phyloP scores from a whole-genome alignment of 2,113 vertebrate genomes.

The Corythornis madagascariensis region DNA sequence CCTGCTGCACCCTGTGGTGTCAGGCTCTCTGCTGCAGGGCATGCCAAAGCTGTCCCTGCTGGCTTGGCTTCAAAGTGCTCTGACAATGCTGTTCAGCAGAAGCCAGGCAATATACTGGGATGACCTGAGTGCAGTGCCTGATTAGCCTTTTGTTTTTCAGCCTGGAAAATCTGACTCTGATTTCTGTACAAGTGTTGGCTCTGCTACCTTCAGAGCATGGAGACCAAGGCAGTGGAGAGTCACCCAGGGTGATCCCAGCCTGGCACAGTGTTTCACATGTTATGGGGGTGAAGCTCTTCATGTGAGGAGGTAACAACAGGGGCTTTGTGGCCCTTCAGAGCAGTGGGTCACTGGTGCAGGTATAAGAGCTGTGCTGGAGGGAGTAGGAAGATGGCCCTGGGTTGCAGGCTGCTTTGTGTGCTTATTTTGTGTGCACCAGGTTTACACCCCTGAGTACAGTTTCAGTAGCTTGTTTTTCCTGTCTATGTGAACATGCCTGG shows the following conservation, averaged over 20 bases:
- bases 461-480: neutral
- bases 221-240: neutral
- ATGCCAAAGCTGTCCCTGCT: neutral
- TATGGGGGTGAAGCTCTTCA: neutral
- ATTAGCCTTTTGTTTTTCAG: neutral
- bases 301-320: neutral
- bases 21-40: neutral
- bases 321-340: neutral
- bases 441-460: neutral
- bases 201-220: neutral
- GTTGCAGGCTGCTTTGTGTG: fast-evolving
- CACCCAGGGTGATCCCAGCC: neutral
- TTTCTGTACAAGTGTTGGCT: neutral
- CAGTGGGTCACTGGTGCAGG: neutral
- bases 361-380: neutral
- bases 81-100: neutral
- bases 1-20: neutral
- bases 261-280: neutral
- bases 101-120: neutral
- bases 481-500: neutral
- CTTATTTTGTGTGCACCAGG: neutral
- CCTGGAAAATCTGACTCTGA: neutral
- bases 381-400: neutral
- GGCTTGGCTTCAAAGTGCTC: neutral
- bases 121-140: neutral